phyloP scores from a whole-genome alignment of 2,113 vertebrate genomes.

The Phrynosoma blainvillii region DNA sequence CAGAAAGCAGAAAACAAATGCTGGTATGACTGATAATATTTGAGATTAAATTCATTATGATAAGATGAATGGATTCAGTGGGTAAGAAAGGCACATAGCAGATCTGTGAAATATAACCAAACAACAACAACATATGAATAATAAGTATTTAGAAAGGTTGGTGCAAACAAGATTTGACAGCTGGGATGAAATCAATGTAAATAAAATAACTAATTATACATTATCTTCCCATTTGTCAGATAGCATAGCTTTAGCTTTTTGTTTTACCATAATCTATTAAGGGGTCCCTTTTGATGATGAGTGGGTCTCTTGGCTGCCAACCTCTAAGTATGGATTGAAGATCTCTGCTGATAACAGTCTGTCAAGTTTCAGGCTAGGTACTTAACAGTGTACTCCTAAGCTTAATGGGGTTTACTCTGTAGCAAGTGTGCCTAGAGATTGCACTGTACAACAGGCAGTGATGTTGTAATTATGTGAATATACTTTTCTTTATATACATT shows the following conservation, averaged over 20 bases:
- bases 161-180: background rate
- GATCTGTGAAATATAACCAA: constrained; percentile 1
- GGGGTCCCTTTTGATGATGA: background rate
- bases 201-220: constrained; percentile 22
- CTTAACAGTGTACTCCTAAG: background rate
- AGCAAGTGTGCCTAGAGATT: background rate
- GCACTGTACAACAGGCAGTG: background rate
- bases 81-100: constrained; percentile 7
- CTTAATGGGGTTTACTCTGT: background rate
- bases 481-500: too few species aligned
- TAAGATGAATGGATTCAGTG: constrained; percentile 23
- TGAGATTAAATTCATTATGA: constrained; percentile 27
- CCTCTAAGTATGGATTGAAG: background rate
- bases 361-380: background rate
- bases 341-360: background rate
- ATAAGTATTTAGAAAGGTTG: constrained; percentile 10
- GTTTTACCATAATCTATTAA: background rate
- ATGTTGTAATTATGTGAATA: background rate
- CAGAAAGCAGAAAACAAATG: constrained; percentile 25
- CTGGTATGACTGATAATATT: constrained; percentile 29
- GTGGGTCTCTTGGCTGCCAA: background rate
- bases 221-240: constrained; percentile 1
- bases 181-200: constrained; percentile 5
- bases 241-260: background rate
- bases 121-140: constrained; percentile 3